Base-by-base conservation (phyloP, 2,888 invertebrate species). In the Punctoribates punctum region DNA sequence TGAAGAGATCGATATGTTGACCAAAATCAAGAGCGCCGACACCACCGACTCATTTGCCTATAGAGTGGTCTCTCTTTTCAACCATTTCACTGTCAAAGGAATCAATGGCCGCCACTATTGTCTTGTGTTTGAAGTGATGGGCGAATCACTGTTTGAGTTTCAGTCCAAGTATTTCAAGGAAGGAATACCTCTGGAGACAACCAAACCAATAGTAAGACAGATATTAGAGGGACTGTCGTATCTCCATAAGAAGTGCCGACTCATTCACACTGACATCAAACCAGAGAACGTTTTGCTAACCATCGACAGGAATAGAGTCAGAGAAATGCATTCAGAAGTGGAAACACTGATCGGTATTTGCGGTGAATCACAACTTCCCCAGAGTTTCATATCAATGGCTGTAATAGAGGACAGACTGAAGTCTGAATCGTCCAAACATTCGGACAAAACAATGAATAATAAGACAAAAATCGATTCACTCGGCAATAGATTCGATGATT, bases 121-220 rank as follows among this genome's bases (percentile, higher is more conserved):
- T 85, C 97, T 98, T 96, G 97, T 97, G 81, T 97, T 99, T 86
- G 96, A 99, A 88, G 98, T 99, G 80, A 88, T 99, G 80, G 99
- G 99, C 79, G 94, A 97, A 86, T 98, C 98, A 87, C 88, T 99
- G 81, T 88, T 99, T 82, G 99, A 98, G 87, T 87, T 99, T 81
- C 99, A 99, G 83, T 93, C 97, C 83, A 93, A 96, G 85, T 97
- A 96, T 80, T 96, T 96, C 85, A 99, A 99, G 86, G 91, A 93
- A 84, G 99, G 99, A 82, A 96, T 99, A 83, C 97, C 98, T 75
- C 87, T 96, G 79, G 89, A 90, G 82, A 97, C 98, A 86, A 98
- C 99, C 27, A 94, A 93, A 86, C 91, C 90, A 81, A 98, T 99
- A 81, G 96, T 95, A 82, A 89, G 89, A 81, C 98, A 99, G 89